Base-by-base conservation (phyloP, 2,797 vertebrate species). In the Acanthiza pusilla region DNA sequence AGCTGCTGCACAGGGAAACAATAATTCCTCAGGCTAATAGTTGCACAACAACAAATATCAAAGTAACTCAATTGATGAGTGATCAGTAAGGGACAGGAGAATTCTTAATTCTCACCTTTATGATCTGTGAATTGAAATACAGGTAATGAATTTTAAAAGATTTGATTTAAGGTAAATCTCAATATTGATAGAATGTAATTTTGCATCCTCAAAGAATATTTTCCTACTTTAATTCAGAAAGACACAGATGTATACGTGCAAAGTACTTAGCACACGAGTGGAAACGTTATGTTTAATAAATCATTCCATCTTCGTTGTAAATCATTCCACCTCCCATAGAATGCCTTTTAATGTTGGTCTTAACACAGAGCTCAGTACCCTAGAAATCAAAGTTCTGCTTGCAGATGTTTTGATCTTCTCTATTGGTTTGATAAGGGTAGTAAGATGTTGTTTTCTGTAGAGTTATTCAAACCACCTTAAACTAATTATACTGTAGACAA, bases 11-110 rank as follows among this genome's bases (percentile, higher is more conserved):
- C 14, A 85, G 23, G 25, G 40, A 51, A 79, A 58, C 43, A 88
- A 29, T 92, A 83, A 88, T 80, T 94, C 86, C 61, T 89, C 32
- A 82, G 70, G 80, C 66, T 89, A 88, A 89, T 89, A 94, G 51
- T 60, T 95, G 51, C 63, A 79, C 26, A 63, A 68, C 75, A 77
- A 43, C 27, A 88, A 89, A 43, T 88, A 94, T 76, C 65, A 87
- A 67, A 85, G 25, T 79, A 92, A 77, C 34, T 58, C 65, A 85
- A 42, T 3, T 75, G 61, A 51, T 27, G 30, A 89, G 10, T 72
- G 34, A 86, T 74, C 58, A 77, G n/a, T 65, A 71, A 83, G 13
- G 16, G 34, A 68, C n/a, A 58, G 29, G 32, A 79, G 18, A 85
- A 36, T 65, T 85, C n/a, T 32, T 65, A 62, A 58, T 77, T 88